Evolutionary conservation across 2,797 vertebrate genomes (phyloP).

Genomic region (Xiphophorus birchmanni): DNA sequence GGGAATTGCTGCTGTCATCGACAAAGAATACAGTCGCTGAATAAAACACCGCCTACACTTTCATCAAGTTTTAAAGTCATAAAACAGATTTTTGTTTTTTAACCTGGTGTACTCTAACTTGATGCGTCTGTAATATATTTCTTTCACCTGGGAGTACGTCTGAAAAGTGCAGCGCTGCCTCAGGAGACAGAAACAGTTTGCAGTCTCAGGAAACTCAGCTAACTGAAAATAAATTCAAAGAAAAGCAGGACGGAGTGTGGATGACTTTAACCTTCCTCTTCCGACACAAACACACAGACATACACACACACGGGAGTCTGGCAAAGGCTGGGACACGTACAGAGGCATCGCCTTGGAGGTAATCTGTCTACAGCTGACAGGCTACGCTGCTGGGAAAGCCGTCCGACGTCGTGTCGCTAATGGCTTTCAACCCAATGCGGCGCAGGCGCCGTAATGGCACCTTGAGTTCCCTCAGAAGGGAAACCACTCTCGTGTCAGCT

Average conservation of each 20-base stretch:
- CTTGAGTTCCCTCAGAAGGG: conserved; percentile 65
- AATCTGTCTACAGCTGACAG: conserved; percentile 76
- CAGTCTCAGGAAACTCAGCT: background rate
- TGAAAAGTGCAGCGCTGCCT: background rate
- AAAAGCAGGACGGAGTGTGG: background rate
- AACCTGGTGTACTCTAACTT: background rate
- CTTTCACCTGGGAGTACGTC: conserved; percentile 5
- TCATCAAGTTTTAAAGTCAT: background rate
- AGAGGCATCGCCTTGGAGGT: conserved; percentile 56
- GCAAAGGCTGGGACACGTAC: conserved; percentile 39
- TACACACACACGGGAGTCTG: background rate
- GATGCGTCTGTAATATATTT: background rate
- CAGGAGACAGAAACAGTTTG: background rate
- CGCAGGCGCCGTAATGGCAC: conserved; percentile 41
- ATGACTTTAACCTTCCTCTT: conserved; percentile 27
- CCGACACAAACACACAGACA: conserved; percentile 33
- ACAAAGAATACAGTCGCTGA: background rate
- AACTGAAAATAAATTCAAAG: background rate
- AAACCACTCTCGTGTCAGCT: conserved; percentile 52
- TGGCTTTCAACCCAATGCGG: conserved; percentile 58
- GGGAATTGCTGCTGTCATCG: background rate
- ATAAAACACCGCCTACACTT: background rate
- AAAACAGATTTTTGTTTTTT: background rate
- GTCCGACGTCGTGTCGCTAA: conserved; percentile 62
- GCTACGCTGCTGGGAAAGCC: conserved; percentile 42